Conservation (phyloP, 2,888 invertebrate species). For the Noctua fimbriata region DNA sequence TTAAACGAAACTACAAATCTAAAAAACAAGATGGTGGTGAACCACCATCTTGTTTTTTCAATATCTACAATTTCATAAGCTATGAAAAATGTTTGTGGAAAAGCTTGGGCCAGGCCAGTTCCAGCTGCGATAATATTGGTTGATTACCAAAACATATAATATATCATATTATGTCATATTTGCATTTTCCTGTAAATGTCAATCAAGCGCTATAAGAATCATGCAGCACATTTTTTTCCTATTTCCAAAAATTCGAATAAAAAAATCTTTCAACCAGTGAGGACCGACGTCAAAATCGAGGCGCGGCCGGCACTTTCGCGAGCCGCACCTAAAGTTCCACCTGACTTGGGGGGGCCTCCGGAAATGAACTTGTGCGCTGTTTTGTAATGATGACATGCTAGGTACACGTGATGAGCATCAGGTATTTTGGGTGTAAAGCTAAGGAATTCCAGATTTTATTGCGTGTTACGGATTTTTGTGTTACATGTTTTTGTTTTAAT, state of each 20-base stretch:
- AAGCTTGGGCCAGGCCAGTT: background rate
- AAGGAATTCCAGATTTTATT: slow-evolving; percentile 1
- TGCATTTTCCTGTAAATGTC: background rate
- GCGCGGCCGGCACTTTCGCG: slow-evolving; percentile 69
- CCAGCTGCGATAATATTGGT: background rate
- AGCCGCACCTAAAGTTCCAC: slow-evolving; percentile 64
- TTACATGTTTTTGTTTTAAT: background rate
- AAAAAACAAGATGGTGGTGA: no score
- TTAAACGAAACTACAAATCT: background rate
- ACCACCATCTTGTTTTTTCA: background rate
- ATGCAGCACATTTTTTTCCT: background rate
- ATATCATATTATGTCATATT: no score
- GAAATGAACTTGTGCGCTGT: slow-evolving; percentile 64
- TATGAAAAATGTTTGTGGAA: background rate
- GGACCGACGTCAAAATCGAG: slow-evolving; percentile 44
- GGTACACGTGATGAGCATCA: slow-evolving; percentile 48
- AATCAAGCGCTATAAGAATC: background rate
- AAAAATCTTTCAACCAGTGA: slow-evolving; percentile 54
- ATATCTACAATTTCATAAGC: background rate
- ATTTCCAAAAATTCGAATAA: background rate
- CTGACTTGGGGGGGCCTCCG: slow-evolving; percentile 53
- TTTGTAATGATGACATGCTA: slow-evolving; percentile 63
- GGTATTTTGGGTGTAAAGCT: background rate
- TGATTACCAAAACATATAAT: no score
- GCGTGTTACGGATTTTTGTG: background rate